Base-by-base conservation (phyloP, 2,888 invertebrate species). In the Tiphia femorata region DNA sequence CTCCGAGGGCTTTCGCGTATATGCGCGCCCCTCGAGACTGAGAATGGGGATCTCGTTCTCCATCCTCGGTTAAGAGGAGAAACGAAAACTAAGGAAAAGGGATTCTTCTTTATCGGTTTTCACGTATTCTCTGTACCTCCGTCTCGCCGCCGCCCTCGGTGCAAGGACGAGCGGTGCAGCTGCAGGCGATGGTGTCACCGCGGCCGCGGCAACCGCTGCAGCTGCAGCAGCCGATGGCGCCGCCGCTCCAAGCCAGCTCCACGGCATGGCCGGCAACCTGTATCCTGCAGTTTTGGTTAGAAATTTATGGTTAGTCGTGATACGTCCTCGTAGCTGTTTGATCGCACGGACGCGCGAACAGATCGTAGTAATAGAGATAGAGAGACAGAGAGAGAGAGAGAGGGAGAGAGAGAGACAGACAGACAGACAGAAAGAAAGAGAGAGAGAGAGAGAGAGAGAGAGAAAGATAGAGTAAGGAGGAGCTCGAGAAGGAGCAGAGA, bases 231-330 rank as follows among this genome's bases (percentile, higher is more conserved):
- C 84, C 76, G 86, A 84, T 73, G 86, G 85, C 73, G 86, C 84
- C 62, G 87, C 81, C 61, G 84, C 84, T 64, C 87, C 86, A 85
- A 91, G 87, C 90, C 91, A 91, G 84, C 91, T 91, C 92, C 91
- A 92, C 84, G 91, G 84, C 86, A 89, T 87, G 86, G 91, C 88
- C 82, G 91, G 90, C 86, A 91, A 88, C 85, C 92, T 91, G 87
- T 91, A 90, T 87, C 91, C 92, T 91, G 87, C 75, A n/a, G 67
- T 68, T 66, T 63, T 69, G 58, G 66, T 69, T 62, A 68, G 42
- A 68, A 66, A 62, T 44, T 38, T 16, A 25, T 44, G 2, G 19
- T 44, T 44, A 44, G 19, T 37, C 25, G n/a, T n/a, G n/a, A n/a
- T n/a, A n/a, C n/a, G n/a, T n/a, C n/a, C n/a, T n/a, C n/a, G n/a